A percentile compares a stretch with the other conserved stretches of the same genome.
These are phyloP conservation scores for Tetragonisca angustula DNA, from an alignment of 2,888 invertebrate species.

Conservation along the genomic window DNA sequence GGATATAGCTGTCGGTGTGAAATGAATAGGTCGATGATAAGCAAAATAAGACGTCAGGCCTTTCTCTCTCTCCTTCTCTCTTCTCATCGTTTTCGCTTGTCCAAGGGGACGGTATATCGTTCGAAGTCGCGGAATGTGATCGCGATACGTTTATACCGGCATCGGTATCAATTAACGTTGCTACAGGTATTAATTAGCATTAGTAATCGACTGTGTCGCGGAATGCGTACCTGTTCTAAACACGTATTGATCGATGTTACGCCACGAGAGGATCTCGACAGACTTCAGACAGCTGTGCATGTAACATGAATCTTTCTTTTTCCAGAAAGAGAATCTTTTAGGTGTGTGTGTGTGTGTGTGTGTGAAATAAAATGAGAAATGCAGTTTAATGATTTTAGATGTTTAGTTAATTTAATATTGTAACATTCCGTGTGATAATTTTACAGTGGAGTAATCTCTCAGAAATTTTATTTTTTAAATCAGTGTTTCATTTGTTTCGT, in stretches of 20 bases:
- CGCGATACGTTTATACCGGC: constrained; percentile 46
- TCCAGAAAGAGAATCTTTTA: not conserved
- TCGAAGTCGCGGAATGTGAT: constrained; percentile 49
- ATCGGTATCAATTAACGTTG: constrained; percentile 57
- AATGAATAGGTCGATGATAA: constrained; percentile 54
- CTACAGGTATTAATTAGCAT: constrained; percentile 52
- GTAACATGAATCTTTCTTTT: not conserved
- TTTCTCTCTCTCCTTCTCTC: constrained; percentile 21
- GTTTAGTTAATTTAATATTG: no score
- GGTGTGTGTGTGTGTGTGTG: not conserved
- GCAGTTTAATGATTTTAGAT: no score
- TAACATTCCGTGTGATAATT: no score
- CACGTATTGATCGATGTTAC: constrained; percentile 2
- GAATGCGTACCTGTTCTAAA: constrained; percentile 11
- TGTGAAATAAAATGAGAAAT: not conserved
- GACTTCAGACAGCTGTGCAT: no score
- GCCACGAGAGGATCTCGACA: not conserved
- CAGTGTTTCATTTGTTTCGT: no score
- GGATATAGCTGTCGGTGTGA: constrained; percentile 45
- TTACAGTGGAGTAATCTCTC: no score
- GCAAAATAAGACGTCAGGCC: constrained; percentile 38
- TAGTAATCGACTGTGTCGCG: constrained; percentile 24
- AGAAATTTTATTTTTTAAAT: no score
- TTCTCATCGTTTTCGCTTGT: constrained; percentile 8
- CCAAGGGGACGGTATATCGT: constrained; percentile 24